Conservation (phyloP, 2,797 vertebrate species). For the Pampus argenteus region DNA sequence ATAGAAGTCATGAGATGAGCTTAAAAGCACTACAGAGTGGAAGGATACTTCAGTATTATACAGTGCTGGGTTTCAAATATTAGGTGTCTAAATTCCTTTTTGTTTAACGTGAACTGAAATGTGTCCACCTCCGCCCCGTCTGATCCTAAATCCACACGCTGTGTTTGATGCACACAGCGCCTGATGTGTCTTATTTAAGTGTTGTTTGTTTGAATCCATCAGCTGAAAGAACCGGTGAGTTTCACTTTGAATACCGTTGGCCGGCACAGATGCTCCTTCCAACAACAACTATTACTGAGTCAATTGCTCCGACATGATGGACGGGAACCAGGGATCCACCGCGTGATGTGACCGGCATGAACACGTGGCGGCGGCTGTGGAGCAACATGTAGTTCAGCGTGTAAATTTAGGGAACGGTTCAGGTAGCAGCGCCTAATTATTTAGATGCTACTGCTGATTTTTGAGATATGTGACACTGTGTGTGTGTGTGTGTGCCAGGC, state of each 20-base stretch:
- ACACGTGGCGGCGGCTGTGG: background rate
- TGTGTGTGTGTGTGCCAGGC: constrained; percentile 24
- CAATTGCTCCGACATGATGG: background rate
- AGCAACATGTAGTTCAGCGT: background rate
- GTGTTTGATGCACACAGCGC: background rate
- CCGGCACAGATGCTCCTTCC: background rate
- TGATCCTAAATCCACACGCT: background rate
- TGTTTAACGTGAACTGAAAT: background rate
- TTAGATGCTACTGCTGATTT: constrained; percentile 8
- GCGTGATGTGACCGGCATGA: background rate
- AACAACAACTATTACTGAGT: background rate
- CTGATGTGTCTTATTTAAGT: background rate
- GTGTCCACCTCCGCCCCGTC: constrained; percentile 40
- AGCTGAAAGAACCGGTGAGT: background rate
- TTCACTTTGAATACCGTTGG: background rate
- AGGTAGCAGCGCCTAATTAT: background rate
- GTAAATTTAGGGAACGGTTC: constrained; percentile 1
- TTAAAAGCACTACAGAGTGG: background rate
- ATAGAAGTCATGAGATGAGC: background rate
- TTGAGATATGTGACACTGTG: constrained; percentile 5
- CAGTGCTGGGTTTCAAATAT: too few relatives aligned
- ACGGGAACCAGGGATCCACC: background rate
- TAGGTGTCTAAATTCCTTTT: too few relatives aligned
- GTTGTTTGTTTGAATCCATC: background rate
- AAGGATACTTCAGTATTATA: background rate